Conservation (phyloP, 2,797 vertebrate species). For the Thunnus albacares region DNA sequence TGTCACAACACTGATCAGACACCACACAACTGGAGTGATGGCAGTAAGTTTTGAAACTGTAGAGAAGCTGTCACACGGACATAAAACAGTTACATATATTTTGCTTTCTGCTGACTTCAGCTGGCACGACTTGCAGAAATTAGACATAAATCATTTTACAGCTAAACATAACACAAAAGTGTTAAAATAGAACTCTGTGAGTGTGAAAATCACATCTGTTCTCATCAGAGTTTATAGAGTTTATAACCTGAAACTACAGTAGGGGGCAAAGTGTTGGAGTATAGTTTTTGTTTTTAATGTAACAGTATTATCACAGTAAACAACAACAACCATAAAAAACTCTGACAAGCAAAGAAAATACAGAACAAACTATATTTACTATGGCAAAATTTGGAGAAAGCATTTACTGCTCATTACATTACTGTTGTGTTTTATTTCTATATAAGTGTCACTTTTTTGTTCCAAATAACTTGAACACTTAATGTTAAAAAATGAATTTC, state of each 20-base stretch:
- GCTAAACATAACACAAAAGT: background rate
- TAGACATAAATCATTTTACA: slow-evolving; percentile 34
- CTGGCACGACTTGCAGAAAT: slow-evolving; percentile 26
- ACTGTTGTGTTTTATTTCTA: too few relatives aligned
- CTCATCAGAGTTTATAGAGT: background rate
- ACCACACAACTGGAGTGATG: slow-evolving; percentile 38
- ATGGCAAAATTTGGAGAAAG: too few relatives aligned
- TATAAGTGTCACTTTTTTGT: too few relatives aligned
- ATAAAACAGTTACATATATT: slow-evolving; percentile 13
- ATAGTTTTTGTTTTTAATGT: background rate
- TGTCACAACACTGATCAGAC: slow-evolving; percentile 51
- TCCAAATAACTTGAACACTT: too few relatives aligned
- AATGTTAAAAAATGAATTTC: too few relatives aligned
- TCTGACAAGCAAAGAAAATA: too few relatives aligned
- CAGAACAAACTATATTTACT: too few relatives aligned
- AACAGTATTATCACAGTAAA: too few relatives aligned
- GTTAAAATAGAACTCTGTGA: background rate
- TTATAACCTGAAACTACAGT: background rate
- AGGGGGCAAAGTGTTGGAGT: background rate
- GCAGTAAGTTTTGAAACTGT: slow-evolving; percentile 18
- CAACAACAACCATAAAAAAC: too few relatives aligned
- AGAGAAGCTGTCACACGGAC: slow-evolving; percentile 28
- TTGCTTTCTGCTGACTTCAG: slow-evolving; percentile 24
- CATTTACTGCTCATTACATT: too few relatives aligned
- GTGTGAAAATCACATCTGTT: background rate